Base-by-base conservation (phyloP, 2,888 invertebrate species). In the Leptinotarsa rubiginosa region DNA sequence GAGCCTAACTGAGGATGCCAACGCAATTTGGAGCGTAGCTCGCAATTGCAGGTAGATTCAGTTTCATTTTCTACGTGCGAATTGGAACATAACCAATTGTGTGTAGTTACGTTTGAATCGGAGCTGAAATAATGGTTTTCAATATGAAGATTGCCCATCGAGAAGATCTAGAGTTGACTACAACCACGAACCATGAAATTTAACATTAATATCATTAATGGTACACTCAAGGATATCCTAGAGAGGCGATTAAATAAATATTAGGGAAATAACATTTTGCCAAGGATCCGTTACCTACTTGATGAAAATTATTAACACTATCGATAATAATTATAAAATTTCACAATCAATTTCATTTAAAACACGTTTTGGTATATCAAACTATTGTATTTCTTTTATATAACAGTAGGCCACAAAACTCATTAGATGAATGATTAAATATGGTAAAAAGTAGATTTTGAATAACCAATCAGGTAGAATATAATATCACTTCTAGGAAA, bases 11-110 rank as follows among this genome's bases (percentile, higher is more conserved):
- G 62, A 41, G 41, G 41, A 41, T 41, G 10, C 41, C 2, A 31
- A 62, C 16, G 56, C 20, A 69, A 69, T 68, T 54, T 54, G 56
- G 59, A 69, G 69, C 59, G 20, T 69, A 47, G 20, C 47, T 16
- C 56, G 47, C 56, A 59, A 69, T 47, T 69, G 56, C 47, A 69
- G 16, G 56, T 56, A 31, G 41, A 54, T 20, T 41, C n/a, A n/a
- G 69, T 69, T 69, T 69, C 69, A 16, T 69, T 69, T 69, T 69
- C 56, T 47, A 13, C 52, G 52, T 69, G 69, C 22, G 52, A 69
- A 69, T 18, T 56, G 56, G 69, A 69, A 54, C 69, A 69, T 69
- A 69, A 47, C 69, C 54, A 52, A 69, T 69, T 69, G 56, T 56
- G 52, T 67, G 54, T 69, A 59, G 41, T 68, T 54, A 22, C 69